Evolutionary conservation across 2,888 invertebrate species (phyloP), one percentile per base, ranked within the genome.

Genomic region (Lycia hirtaria): DNA sequence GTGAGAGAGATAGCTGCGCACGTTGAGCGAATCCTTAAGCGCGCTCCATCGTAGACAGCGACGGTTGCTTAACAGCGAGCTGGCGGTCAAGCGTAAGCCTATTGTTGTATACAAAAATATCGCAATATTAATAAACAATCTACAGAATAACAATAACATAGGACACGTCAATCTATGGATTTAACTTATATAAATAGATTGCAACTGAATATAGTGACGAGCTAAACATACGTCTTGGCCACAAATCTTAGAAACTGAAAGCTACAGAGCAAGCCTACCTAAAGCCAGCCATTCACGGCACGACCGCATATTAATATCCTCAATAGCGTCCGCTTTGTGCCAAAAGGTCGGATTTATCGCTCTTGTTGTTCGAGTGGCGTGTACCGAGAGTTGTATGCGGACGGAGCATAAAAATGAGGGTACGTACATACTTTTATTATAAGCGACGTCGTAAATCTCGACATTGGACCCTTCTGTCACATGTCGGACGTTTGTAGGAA

Each of bases 291-390:
- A 70, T 75, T 72, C 71, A 67, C 64, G 68, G 66, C 65, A 63
- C 66, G 62, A 68, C 71, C 72, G 71, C 76, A 71, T 80, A 79
- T 80, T 81, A 81, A 78, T 81, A 75, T 57, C 71, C 67, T 57
- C 73, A 70, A 76, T 76, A 74, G 67, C 62, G 68, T 54, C 62
- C 68, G 71, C 68, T 67, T 72, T 75, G 75, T 71, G 75, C 72
- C 69, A 72, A 73, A 78, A 72, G 67, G 67, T 66, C 60, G 59
- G 72, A 80, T 79, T 80, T 80, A 80, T 79, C 48, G 72, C 64
- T 71, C 66, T 79, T 79, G 75, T 78, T 78, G 60, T 61, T 64
- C 57, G 37, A 58, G 43, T 48, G 43, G 35, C 57, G 41, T 58
- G 57, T 48, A 48, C 56, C 4, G 45, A 57, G 47, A 53, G 45